Percentiles rank a stretch among this genome's conserved stretches.
Evolutionary conservation across 2,888 invertebrate species (phyloP).

Genomic region (Abrostola triplasia): DNA sequence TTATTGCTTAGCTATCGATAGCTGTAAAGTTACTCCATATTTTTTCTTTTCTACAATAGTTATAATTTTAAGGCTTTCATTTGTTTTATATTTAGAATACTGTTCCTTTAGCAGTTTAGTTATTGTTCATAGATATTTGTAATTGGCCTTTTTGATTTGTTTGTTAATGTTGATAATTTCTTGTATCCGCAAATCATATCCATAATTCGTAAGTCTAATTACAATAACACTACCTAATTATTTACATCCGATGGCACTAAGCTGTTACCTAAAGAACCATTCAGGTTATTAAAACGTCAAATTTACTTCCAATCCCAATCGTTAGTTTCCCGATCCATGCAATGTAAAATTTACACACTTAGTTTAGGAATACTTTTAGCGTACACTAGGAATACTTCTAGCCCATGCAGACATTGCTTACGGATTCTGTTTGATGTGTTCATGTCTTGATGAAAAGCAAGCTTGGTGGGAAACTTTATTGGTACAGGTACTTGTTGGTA

Average conservation of each 20-base stretch:
- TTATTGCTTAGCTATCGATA: too few relatives aligned
- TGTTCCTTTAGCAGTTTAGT: too few relatives aligned
- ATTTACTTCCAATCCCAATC: neutral
- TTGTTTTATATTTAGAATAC: too few relatives aligned
- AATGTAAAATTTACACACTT: neutral
- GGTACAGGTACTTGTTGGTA: conserved; percentile 24
- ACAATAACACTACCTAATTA: neutral
- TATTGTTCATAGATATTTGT: too few relatives aligned
- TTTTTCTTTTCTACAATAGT: too few relatives aligned
- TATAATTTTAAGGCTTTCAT: too few relatives aligned
- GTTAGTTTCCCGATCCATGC: conserved; percentile 1
- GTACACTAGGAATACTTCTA: too few relatives aligned
- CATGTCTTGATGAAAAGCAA: conserved; percentile 48
- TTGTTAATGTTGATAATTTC: neutral
- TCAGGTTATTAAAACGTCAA: too few relatives aligned
- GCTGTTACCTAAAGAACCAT: too few relatives aligned
- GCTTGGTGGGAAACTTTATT: conserved; percentile 47
- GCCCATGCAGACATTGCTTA: conserved; percentile 43
- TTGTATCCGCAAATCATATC: neutral
- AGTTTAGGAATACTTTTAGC: neutral
- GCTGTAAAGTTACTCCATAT: too few relatives aligned
- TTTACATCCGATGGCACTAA: neutral
- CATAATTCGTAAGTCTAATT: neutral
- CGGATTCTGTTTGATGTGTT: conserved; percentile 23
- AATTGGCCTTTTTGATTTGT: too few relatives aligned